Evolutionary conservation across 2,888 invertebrate species (phyloP), one percentile per base, ranked within the genome.

Genomic region (Andrena minutula): DNA sequence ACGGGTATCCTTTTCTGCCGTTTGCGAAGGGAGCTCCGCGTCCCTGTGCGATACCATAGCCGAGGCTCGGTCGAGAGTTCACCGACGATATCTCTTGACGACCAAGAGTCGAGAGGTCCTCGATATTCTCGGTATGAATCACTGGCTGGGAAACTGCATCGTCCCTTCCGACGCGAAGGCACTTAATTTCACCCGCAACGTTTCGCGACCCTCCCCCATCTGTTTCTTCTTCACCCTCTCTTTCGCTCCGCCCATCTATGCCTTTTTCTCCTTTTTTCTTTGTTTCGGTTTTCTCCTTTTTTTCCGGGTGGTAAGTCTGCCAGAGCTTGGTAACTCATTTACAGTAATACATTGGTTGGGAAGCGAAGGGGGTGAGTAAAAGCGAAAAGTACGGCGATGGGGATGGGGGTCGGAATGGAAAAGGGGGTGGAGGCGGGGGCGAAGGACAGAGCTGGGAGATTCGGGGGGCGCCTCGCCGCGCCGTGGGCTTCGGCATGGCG

Each of bases 21-120:
- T 23, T 56, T 10, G 6, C 51, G 35, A 41, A 1, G 16, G 16
- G 41, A 5, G 23, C n/a, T 65, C 23, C 35, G 23, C 63, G 60
- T 61, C 60, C 65, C 66, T 20, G 30, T 4, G 5, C 5, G 26
- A 23, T 26, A 10, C 26, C 41, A 75, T 78, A 86, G 84, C 84
- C 85, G 83, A 84, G 85, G 77, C 81, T 81, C 86, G 79, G 69
- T 85, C 86, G 89, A 89, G 87, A 84, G 82, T 84, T 85, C 83
- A n/a, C 56, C 60, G 12, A 1, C 51, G 60, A 61, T 64, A 77
- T 71, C 58, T 61, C 26, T 30, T 10, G 47, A 20, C 26, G 70
- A 61, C 51, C 56, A 23, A 30, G n/a, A 58, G 35, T 64, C 64
- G 69, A 65, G 23, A 7, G 64, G n/a, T 53, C 41, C 58, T 26